phyloP scores from a whole-genome alignment of 2,888 invertebrate species.

The Listrodromus nycthemerus region DNA sequence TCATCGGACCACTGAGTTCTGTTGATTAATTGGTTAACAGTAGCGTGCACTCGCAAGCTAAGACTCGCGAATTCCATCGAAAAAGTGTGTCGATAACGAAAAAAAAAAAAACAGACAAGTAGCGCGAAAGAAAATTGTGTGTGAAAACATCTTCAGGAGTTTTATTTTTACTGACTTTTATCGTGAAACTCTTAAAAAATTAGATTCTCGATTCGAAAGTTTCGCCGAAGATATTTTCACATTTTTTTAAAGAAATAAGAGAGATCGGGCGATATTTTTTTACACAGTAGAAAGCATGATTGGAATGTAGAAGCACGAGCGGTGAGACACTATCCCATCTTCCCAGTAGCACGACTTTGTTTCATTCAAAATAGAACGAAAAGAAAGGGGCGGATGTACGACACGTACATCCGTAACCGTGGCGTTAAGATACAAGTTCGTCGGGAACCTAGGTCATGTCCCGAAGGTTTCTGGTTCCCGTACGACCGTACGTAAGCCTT shows the following conservation, averaged over 20 bases:
- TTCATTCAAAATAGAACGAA: conserved; percentile 37
- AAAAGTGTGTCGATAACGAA: background rate
- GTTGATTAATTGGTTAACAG: conserved; percentile 2
- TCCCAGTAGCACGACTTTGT: conserved; percentile 54
- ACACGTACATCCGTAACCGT: conserved; percentile 28
- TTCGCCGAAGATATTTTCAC: no score
- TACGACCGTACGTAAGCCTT: conserved; percentile 42
- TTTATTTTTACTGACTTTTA: no score
- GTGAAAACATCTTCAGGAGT: no score
- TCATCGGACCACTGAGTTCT: background rate
- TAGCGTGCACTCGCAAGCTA: conserved; percentile 18
- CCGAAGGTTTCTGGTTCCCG: conserved; percentile 72
- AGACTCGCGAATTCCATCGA: background rate
- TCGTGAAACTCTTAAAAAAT: no score
- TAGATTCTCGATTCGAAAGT: no score
- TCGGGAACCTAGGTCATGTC: conserved; percentile 79
- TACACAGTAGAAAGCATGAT: conserved; percentile 20
- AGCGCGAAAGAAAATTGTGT: background rate
- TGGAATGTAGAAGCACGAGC: conserved; percentile 29
- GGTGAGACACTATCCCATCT: conserved; percentile 6
- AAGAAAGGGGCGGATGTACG: conserved; percentile 12
- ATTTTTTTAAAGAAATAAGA: background rate
- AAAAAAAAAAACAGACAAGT: conserved; percentile 1
- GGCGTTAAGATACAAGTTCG: conserved; percentile 73
- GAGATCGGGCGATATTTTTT: background rate